A percentile compares a stretch with the other conserved stretches of the same genome.
These are phyloP conservation scores for Diloba caeruleocephala DNA, from an alignment of 2,888 invertebrate genomes.

Conservation along the genomic window DNA sequence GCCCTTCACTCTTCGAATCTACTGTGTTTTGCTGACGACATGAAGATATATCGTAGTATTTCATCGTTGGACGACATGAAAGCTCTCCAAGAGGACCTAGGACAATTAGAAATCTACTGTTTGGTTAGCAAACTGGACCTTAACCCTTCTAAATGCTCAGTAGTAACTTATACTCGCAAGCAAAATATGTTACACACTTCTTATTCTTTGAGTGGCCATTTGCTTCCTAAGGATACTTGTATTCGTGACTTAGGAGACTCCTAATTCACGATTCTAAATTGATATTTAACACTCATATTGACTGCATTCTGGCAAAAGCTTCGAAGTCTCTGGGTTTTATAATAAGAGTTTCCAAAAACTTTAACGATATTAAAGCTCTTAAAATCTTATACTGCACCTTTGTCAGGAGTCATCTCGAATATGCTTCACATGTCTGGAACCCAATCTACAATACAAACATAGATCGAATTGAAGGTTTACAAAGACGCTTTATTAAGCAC, in stretches of 20 bases:
- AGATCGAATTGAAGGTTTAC: neutral
- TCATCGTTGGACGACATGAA: neutral
- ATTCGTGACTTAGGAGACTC: neutral
- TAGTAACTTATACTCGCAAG: neutral
- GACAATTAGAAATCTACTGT: neutral
- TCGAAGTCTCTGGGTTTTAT: neutral
- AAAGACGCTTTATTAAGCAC: neutral
- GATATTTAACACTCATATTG: neutral
- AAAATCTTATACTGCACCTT: neutral
- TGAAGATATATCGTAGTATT: neutral
- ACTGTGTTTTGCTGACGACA: neutral
- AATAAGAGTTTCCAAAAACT: neutral
- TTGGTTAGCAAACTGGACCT: neutral
- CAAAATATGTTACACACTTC: neutral
- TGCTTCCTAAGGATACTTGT: neutral
- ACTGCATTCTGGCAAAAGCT: neutral
- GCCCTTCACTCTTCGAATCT: neutral
- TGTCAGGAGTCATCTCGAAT: neutral
- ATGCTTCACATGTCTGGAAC: neutral
- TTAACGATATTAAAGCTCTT: too few relatives aligned
- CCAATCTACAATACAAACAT: neutral
- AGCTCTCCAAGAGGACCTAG: neutral
- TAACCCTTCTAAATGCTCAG: neutral
- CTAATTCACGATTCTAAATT: slow-evolving; percentile 3
- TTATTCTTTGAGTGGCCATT: neutral